Conservation (phyloP, 2,113 vertebrate species). For the Clupea harengus region DNA sequence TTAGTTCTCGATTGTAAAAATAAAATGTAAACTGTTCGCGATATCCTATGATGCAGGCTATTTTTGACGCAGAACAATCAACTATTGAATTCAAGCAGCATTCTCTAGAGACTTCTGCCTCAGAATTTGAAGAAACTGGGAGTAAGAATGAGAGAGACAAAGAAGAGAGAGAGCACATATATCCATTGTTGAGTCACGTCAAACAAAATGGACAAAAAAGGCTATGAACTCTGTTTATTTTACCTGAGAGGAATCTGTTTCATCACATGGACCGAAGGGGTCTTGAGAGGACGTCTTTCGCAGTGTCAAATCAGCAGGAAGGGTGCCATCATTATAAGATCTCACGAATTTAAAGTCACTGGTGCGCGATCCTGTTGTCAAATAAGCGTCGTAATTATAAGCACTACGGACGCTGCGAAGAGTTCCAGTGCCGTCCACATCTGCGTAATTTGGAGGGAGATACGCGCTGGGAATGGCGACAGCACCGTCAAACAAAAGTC, state of each 20-base stretch:
- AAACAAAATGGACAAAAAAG: neutral
- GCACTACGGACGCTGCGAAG: conserved; percentile 1
- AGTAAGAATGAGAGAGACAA: no score
- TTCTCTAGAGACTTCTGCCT: no score
- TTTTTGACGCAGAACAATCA: no score
- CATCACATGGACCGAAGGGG: neutral
- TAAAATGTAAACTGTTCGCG: no score
- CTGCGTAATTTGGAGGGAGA: conserved; percentile 33
- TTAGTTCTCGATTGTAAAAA: no score
- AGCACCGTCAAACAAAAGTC: conserved; percentile 17
- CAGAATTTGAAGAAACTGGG: neutral
- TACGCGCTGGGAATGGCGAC: conserved; percentile 29
- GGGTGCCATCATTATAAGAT: conserved; percentile 37
- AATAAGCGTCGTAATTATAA: conserved; percentile 41
- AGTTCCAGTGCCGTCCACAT: conserved; percentile 12
- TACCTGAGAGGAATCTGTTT: neutral
- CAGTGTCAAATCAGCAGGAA: conserved; percentile 26
- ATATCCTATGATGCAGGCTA: no score
- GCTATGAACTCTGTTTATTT: neutral
- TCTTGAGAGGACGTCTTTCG: conserved; percentile 1
- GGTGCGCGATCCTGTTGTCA: conserved; percentile 36
- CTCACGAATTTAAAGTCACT: conserved; percentile 39
- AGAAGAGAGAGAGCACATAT: no score
- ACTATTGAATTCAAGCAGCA: no score
- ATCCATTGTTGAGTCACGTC: neutral